phyloP scores from a whole-genome alignment of 1,140 invertebrate species.

The Sipha flava region DNA sequence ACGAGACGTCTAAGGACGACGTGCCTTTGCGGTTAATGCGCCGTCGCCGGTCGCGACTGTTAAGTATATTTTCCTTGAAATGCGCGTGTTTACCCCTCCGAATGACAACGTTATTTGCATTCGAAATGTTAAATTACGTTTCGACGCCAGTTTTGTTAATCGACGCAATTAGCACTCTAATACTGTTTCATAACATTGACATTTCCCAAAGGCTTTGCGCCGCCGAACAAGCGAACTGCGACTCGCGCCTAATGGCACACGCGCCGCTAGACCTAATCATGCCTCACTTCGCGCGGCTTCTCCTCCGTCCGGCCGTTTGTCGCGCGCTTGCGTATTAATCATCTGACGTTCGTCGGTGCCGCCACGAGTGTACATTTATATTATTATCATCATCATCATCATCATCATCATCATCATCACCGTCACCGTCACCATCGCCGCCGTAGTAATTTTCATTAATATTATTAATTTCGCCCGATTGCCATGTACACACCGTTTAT shows the following conservation, averaged over 20 bases:
- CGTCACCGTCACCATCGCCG: no score
- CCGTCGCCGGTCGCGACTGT: background rate
- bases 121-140: slow-evolving; percentile 28
- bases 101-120: slow-evolving; percentile 25
- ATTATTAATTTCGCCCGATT: no score
- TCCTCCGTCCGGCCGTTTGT: background rate
- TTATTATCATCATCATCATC: background rate
- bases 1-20: background rate
- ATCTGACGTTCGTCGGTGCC: no score
- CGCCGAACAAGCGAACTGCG: background rate
- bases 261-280: background rate
- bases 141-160: slow-evolving; percentile 19
- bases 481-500: no score
- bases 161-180: slow-evolving; percentile 24
- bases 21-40: slow-evolving; percentile 12
- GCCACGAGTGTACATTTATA: no score
- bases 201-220: background rate
- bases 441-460: no score
- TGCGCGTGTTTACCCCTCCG: background rate
- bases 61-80: background rate
- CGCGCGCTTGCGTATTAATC: background rate
- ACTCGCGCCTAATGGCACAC: background rate
- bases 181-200: slow-evolving; percentile 22
- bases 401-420: no score
- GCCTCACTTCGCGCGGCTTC: background rate